Conservation (phyloP, 2,888 invertebrate genomes). For the Calameuta idolon region DNA sequence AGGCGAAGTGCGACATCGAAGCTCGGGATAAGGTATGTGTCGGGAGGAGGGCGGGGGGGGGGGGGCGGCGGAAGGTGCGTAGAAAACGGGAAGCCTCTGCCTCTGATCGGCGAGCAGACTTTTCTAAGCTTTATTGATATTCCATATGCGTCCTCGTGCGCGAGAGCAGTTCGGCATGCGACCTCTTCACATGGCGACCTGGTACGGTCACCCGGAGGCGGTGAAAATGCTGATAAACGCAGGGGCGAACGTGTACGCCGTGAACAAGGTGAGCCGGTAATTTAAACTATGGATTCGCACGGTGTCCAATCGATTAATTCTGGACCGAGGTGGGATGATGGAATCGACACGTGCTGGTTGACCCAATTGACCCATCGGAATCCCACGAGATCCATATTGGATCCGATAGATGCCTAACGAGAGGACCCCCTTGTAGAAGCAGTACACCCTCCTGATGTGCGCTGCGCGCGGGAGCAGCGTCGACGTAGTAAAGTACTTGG, state of each 20-base stretch:
- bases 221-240: slow-evolving; percentile 77
- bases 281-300: no score
- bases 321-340: no score
- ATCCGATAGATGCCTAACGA: background rate
- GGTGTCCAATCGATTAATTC: no score
- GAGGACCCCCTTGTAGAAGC: slow-evolving; percentile 70
- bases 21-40: slow-evolving; percentile 77
- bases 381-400: background rate
- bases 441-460: slow-evolving; percentile 81
- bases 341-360: no score
- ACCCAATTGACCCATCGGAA: background rate
- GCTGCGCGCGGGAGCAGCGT: slow-evolving; percentile 78
- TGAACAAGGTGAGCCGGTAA: slow-evolving; percentile 73
- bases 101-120: background rate
- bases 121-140: slow-evolving; percentile 11
- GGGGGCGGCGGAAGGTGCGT: no score
- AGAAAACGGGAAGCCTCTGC: background rate
- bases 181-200: slow-evolving; percentile 79
- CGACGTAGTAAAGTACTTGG: slow-evolving; percentile 71
- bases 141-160: no score
- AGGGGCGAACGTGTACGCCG: slow-evolving; percentile 77
- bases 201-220: slow-evolving; percentile 80
- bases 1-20: slow-evolving; percentile 80
- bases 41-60: background rate
- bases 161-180: slow-evolving; percentile 77